These are phyloP conservation scores for Sebastes matsubarae DNA, from an alignment of 2,797 vertebrate species.

Conservation along the genomic window DNA sequence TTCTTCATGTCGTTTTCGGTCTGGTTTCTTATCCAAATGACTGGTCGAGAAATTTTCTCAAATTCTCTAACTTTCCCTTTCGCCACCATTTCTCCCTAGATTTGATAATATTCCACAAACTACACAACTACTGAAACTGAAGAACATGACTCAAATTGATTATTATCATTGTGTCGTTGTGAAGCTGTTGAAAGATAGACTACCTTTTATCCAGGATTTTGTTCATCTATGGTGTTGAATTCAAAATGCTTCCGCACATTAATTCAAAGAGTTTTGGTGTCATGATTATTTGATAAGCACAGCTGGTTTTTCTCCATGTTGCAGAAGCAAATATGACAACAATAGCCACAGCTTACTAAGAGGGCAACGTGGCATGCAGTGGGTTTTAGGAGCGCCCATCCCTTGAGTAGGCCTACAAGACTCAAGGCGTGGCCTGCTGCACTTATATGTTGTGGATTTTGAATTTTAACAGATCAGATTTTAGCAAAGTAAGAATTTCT, in stretches of 20 bases:
- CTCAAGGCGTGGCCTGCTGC: background rate
- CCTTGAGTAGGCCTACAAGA: background rate
- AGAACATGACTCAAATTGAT: background rate
- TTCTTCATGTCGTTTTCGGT: background rate
- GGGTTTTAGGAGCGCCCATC: background rate
- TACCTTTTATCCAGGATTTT: background rate
- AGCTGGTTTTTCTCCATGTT: background rate
- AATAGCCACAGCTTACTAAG: background rate
- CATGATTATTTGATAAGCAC: background rate
- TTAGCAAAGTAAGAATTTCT: no score
- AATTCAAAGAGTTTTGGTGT: background rate
- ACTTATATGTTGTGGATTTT: no score
- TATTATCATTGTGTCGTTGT: no score
- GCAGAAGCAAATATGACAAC: background rate
- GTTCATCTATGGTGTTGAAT: background rate
- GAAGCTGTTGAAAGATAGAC: background rate
- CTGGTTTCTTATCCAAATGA: conserved; percentile 6
- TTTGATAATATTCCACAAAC: background rate
- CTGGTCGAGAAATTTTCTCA: background rate
- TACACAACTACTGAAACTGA: background rate
- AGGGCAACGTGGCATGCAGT: background rate
- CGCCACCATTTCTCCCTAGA: background rate
- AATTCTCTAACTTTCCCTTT: background rate
- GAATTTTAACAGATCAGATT: no score
- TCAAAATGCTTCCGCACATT: background rate